Conservation (phyloP, 2,797 vertebrate genomes). For the Thamnophis elegans region DNA sequence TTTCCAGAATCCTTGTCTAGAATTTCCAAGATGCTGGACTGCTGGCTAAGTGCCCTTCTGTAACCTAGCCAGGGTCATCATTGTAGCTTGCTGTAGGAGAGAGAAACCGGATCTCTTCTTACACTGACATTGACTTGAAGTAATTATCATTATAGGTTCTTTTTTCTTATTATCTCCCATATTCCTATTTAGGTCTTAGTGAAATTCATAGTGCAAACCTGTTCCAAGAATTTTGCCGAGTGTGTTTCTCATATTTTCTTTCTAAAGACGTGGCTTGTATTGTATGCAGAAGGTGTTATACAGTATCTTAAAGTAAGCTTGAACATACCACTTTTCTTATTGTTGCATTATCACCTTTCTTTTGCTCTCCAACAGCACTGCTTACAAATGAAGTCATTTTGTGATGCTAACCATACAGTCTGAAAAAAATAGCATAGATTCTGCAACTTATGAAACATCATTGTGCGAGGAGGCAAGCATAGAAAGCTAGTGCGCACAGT, state of each 20-base stretch:
- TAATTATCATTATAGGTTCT: conserved; percentile 56
- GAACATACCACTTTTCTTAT: conserved; percentile 16
- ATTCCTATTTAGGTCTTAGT: conserved; percentile 26
- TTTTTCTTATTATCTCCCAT: conserved; percentile 54
- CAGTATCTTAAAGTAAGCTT: conserved; percentile 35
- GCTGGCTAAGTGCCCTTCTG: conserved; percentile 16
- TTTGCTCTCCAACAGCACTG: neutral
- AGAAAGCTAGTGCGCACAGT: neutral
- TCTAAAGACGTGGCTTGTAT: conserved; percentile 39
- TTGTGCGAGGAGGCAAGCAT: neutral
- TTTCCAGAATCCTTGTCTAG: neutral
- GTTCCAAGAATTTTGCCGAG: conserved; percentile 55
- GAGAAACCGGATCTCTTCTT: conserved; percentile 31
- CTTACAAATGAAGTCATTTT: neutral
- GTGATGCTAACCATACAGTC: neutral
- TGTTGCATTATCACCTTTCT: conserved; percentile 12
- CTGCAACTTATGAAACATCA: neutral
- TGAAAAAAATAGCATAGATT: neutral
- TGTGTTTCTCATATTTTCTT: conserved; percentile 39
- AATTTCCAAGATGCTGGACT: conserved; percentile 39
- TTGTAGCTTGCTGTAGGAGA: conserved; percentile 27
- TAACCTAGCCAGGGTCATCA: conserved; percentile 33
- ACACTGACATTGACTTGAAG: conserved; percentile 47
- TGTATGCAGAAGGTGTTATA: conserved; percentile 9
- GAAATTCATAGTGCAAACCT: conserved; percentile 17